A percentile compares a stretch with the other conserved stretches of the same genome.
phyloP scores from a whole-genome alignment of 2,113 vertebrate species.

The Chitala chitala region DNA sequence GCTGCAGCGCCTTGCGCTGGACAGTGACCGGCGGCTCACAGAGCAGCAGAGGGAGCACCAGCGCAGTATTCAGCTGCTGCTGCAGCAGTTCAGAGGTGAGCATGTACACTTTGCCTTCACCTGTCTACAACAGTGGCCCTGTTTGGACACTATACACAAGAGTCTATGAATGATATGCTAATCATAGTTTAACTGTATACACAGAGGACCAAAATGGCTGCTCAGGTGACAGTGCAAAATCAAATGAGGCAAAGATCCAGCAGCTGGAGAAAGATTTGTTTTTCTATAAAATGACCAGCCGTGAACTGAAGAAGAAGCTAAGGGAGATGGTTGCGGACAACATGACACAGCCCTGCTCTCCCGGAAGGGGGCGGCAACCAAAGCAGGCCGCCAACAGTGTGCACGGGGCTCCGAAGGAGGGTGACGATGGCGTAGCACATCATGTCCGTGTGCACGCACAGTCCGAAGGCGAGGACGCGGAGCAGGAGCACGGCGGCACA shows the following conservation, averaged over 20 bases:
- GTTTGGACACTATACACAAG: neutral
- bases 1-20: constrained; percentile 66
- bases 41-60: constrained; percentile 76
- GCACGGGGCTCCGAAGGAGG: neutral
- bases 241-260: constrained; percentile 68
- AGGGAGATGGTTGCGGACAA: constrained; percentile 55
- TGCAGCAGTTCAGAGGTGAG: constrained; percentile 72
- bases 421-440: neutral
- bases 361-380: constrained; percentile 41
- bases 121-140: neutral
- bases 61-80: constrained; percentile 69
- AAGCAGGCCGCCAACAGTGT: constrained; percentile 20
- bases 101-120: neutral
- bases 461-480: constrained; percentile 22
- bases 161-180: neutral
- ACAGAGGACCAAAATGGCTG: constrained; percentile 62
- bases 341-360: constrained; percentile 10
- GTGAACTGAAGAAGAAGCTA: constrained; percentile 79
- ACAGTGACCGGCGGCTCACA: constrained; percentile 71
- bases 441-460: neutral
- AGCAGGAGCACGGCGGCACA: constrained; percentile 32
- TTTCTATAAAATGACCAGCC: constrained; percentile 85
- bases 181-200: constrained; percentile 14
- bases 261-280: constrained; percentile 82
- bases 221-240: constrained; percentile 54